These are phyloP conservation scores for Bathynomus jamesi DNA, from an alignment of 1,140 invertebrate genomes.

Conservation along the genomic window DNA sequence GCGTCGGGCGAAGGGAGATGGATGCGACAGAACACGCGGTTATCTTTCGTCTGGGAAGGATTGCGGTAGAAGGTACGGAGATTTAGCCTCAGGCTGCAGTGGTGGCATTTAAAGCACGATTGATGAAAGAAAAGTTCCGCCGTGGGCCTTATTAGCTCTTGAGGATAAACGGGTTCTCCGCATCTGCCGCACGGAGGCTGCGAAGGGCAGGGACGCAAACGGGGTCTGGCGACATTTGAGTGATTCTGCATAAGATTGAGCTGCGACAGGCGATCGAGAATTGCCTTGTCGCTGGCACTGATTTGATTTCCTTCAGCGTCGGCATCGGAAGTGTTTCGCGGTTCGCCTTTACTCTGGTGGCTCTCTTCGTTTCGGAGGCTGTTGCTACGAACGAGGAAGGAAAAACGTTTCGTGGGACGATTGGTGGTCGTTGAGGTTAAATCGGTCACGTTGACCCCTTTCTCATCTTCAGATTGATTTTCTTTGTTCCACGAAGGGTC, in stretches of 20 bases:
- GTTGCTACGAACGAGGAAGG: slow-evolving; percentile 31
- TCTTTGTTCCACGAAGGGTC: background rate
- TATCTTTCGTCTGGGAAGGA: slow-evolving; percentile 27
- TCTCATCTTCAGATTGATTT: background rate
- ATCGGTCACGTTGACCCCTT: background rate
- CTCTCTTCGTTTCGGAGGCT: slow-evolving; percentile 8
- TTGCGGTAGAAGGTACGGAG: slow-evolving; percentile 42
- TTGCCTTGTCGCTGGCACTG: slow-evolving; percentile 32
- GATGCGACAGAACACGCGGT: slow-evolving; percentile 28
- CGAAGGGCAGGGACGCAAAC: slow-evolving; percentile 19
- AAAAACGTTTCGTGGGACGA: slow-evolving; percentile 33
- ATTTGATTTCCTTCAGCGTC: slow-evolving; percentile 1
- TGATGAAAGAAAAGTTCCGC: slow-evolving; percentile 41
- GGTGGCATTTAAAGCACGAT: slow-evolving; percentile 41
- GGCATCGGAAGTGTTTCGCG: slow-evolving; percentile 1
- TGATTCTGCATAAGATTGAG: slow-evolving; percentile 24
- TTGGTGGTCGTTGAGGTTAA: slow-evolving; percentile 23
- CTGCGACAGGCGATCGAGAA: slow-evolving; percentile 29
- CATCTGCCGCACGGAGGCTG: slow-evolving; percentile 42
- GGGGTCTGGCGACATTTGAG: slow-evolving; percentile 5
- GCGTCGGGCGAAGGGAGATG: slow-evolving; percentile 32
- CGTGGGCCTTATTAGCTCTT: slow-evolving; percentile 39
- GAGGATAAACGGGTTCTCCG: slow-evolving; percentile 39
- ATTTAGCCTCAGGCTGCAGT: slow-evolving; percentile 42
- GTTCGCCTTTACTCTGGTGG: slow-evolving; percentile 1